phyloP scores from a whole-genome alignment of 2,888 invertebrate species.

The Caenorhabditis parvicauda region DNA sequence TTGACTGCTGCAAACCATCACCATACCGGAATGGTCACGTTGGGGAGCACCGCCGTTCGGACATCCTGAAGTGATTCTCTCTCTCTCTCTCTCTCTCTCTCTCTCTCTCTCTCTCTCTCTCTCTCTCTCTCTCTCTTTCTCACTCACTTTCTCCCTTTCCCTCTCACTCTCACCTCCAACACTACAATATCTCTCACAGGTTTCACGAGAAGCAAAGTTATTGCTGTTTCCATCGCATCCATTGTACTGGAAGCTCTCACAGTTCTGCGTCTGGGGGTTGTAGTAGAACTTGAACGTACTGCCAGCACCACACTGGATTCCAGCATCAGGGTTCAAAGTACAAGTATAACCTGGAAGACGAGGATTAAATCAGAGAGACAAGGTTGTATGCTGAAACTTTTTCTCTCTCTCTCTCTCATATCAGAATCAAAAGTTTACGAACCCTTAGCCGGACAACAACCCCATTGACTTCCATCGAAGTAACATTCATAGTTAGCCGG shows the following conservation, averaged over 20 bases:
- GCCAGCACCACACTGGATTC: slow-evolving; percentile 48
- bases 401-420: neutral
- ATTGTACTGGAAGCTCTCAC: slow-evolving; percentile 40
- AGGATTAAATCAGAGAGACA: neutral
- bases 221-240: slow-evolving; percentile 48
- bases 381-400: neutral
- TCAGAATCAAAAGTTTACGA: no score
- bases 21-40: slow-evolving; percentile 38
- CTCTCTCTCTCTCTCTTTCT: no score
- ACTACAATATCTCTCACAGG: slow-evolving; percentile 50
- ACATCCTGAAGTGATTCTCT: slow-evolving; percentile 29
- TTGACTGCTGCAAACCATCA: slow-evolving; percentile 34
- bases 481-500: slow-evolving; percentile 56
- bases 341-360: slow-evolving; percentile 40
- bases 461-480: slow-evolving; percentile 47
- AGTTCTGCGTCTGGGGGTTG: slow-evolving; percentile 43
- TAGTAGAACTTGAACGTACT: slow-evolving; percentile 51
- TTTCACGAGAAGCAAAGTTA: slow-evolving; percentile 43
- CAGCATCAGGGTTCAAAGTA: slow-evolving; percentile 40
- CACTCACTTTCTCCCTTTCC: no score
- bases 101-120: no score
- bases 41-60: slow-evolving; percentile 47
- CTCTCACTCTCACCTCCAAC: no score
- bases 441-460: slow-evolving; percentile 49
- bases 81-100: no score